Evolutionary conservation across 2,113 vertebrate genomes (phyloP).

Genomic region (Rhinolophus sinicus): DNA sequence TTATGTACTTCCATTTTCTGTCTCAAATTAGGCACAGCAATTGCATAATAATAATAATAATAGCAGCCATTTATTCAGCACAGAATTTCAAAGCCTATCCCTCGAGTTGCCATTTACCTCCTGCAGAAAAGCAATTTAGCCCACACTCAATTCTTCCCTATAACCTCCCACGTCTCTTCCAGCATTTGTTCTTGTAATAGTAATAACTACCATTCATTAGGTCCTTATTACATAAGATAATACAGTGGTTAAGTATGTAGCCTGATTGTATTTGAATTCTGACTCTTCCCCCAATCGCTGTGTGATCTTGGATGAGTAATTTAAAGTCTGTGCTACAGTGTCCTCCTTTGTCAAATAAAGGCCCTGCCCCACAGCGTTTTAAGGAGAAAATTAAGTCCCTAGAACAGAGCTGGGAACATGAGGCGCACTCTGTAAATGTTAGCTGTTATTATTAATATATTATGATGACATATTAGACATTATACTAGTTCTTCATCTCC

Average conservation of each 20-base stretch:
- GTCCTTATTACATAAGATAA: neutral
- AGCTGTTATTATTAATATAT: neutral
- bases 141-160: neutral
- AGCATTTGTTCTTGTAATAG: neutral
- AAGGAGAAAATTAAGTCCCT: slow-evolving; percentile 20
- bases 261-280: neutral
- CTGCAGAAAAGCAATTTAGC: neutral
- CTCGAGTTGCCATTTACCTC: slow-evolving; percentile 2
- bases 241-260: neutral
- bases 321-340: neutral
- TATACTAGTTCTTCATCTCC: neutral
- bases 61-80: slow-evolving; percentile 13
- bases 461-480: neutral
- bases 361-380: neutral
- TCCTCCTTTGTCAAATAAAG: neutral
- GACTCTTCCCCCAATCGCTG: neutral
- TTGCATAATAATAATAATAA: slow-evolving; percentile 55
- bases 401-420: neutral
- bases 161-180: neutral
- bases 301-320: neutral
- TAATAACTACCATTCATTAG: neutral
- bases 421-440: neutral
- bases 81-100: slow-evolving; percentile 45
- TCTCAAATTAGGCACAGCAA: slow-evolving; percentile 26
- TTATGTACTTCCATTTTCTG: slow-evolving; percentile 16